phyloP scores from a whole-genome alignment of 2,113 vertebrate species.

The Zosterops borbonicus region DNA sequence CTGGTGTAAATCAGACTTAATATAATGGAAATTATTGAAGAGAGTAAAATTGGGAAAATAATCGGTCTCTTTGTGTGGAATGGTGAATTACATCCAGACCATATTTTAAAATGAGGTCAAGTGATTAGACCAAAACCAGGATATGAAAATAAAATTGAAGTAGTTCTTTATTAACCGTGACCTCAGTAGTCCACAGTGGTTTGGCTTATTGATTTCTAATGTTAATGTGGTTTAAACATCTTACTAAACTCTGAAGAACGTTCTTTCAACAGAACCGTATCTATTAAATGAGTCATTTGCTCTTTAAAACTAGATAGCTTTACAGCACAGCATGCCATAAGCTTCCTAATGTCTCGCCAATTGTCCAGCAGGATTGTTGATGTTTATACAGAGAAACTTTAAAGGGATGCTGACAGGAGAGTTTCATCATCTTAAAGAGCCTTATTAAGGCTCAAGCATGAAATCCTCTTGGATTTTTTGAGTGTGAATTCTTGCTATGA shows the following conservation, averaged over 20 bases:
- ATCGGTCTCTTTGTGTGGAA: not conserved
- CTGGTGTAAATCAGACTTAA: not conserved
- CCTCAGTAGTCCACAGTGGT: conserved; percentile 35
- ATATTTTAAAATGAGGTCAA: conserved; percentile 42
- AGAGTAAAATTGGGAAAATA: not conserved
- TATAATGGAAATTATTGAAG: not conserved
- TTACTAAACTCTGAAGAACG: conserved; percentile 54
- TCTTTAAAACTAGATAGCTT: conserved; percentile 41
- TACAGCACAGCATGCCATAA: conserved; percentile 36
- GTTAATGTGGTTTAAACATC: conserved; percentile 54
- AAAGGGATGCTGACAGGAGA: conserved; percentile 32
- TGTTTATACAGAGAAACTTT: conserved; percentile 39
- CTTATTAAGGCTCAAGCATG: conserved; percentile 26
- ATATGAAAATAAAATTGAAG: conserved; percentile 57
- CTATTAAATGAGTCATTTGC: conserved; percentile 63
- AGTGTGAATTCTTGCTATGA: not conserved
- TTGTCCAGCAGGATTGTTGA: conserved; percentile 42
- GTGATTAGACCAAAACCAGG: conserved; percentile 22
- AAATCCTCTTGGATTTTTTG: conserved; percentile 14
- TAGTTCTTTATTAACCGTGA: conserved; percentile 45
- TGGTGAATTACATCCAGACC: conserved; percentile 30
- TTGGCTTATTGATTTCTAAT: conserved; percentile 63
- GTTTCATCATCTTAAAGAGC: conserved; percentile 26
- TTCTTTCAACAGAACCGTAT: conserved; percentile 52
- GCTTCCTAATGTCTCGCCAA: not conserved